Evolutionary conservation across 2,888 invertebrate genomes (phyloP).

Genomic region (Craniophora ligustri): DNA sequence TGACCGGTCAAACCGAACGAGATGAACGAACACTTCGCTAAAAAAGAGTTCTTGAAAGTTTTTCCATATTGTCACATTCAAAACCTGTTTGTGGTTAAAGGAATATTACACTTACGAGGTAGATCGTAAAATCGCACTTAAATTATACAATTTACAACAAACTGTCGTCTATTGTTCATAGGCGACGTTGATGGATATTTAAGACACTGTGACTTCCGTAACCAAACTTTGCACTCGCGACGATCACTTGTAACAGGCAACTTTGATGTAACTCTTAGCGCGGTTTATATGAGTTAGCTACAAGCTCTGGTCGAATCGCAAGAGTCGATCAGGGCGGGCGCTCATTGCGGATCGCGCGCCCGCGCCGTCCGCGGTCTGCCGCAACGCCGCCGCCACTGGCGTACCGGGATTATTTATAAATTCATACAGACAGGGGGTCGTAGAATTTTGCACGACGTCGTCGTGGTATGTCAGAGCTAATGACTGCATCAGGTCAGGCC

Average conservation of each 20-base stretch:
- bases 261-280: slow-evolving; percentile 26
- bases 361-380: slow-evolving; percentile 88
- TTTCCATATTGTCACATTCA: slow-evolving; percentile 21
- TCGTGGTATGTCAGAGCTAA: slow-evolving; percentile 78
- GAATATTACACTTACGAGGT: slow-evolving; percentile 9
- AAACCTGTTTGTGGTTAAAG: slow-evolving; percentile 32
- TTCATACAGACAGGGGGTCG: slow-evolving; percentile 87
- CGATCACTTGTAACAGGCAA: slow-evolving; percentile 35
- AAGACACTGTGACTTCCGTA: slow-evolving; percentile 56
- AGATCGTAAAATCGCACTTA: slow-evolving; percentile 43
- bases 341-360: slow-evolving; percentile 82
- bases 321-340: slow-evolving; percentile 78
- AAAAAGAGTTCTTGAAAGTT: slow-evolving; percentile 38
- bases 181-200: slow-evolving; percentile 45
- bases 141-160: slow-evolving; percentile 45
- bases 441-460: slow-evolving; percentile 84
- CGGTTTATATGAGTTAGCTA: slow-evolving; percentile 42
- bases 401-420: slow-evolving; percentile 87
- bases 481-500: slow-evolving; percentile 77
- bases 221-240: slow-evolving; percentile 60
- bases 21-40: slow-evolving; percentile 24
- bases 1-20: slow-evolving; percentile 53
- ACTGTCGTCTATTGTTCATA: slow-evolving; percentile 54
- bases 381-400: slow-evolving; percentile 87
- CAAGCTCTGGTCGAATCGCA: slow-evolving; percentile 67